A percentile compares a stretch with the other conserved stretches of the same genome.
Conservation (phyloP, 2,113 vertebrate genomes). For the Saccopteryx bilineata region DNA sequence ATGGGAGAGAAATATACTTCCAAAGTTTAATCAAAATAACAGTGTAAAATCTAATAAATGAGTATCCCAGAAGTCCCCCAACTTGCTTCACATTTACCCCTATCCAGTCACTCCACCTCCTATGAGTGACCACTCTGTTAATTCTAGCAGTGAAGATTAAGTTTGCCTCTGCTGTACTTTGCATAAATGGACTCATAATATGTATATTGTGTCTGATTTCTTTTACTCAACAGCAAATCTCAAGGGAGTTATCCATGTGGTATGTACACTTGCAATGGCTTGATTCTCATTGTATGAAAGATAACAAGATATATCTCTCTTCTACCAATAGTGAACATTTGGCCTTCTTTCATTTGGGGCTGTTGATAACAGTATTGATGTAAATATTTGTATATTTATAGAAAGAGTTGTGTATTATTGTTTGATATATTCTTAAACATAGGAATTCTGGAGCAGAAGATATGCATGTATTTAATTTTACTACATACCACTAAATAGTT, state of each 20-base stretch:
- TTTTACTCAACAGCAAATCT: not conserved
- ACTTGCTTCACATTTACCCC: too few species aligned
- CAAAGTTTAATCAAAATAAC: not conserved
- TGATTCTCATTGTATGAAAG: not conserved
- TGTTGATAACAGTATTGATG: not conserved
- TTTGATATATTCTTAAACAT: not conserved
- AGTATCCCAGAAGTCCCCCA: not conserved
- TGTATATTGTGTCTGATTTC: not conserved
- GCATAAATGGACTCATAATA: not conserved
- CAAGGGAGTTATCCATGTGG: not conserved
- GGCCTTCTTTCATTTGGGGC: not conserved
- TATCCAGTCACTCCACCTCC: accelerated
- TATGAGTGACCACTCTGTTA: not conserved
- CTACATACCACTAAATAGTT: not conserved
- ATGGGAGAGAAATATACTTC: not conserved
- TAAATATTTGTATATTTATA: not conserved
- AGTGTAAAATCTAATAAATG: not conserved
- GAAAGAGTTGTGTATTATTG: not conserved
- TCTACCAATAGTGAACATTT: not conserved
- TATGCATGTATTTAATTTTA: not conserved
- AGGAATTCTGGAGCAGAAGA: not conserved
- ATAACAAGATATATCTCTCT: not conserved
- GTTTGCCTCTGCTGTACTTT: not conserved
- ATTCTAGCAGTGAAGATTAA: not conserved
- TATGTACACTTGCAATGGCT: not conserved